phyloP scores from a whole-genome alignment of 2,113 vertebrate genomes.

The Psephotus haematonotus region DNA sequence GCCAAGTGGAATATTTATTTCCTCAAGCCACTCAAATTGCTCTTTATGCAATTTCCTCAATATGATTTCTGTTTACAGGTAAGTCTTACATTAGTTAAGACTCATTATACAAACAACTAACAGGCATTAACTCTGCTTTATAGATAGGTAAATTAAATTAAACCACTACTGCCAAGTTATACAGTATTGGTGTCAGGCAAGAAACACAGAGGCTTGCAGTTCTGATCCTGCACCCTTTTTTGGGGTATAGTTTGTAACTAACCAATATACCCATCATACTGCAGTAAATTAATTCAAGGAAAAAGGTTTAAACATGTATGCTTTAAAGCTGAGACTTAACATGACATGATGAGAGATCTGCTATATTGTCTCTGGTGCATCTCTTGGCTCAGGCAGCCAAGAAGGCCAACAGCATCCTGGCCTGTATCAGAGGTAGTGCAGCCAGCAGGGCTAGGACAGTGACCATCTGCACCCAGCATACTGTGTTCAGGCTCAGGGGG shows the following conservation, averaged over 20 bases:
- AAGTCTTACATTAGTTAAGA: background rate
- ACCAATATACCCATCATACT: background rate
- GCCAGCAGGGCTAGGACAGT: background rate
- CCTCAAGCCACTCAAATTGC: background rate
- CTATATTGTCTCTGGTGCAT: background rate
- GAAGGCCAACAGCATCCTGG: background rate
- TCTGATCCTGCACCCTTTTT: background rate
- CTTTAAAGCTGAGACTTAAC: background rate
- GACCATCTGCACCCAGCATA: background rate
- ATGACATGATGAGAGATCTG: background rate
- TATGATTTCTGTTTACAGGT: slow-evolving; percentile 3
- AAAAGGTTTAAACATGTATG: background rate
- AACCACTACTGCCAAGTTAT: background rate
- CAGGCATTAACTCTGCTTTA: background rate
- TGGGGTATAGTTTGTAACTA: background rate
- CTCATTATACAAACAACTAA: background rate
- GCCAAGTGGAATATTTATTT: slow-evolving; percentile 14
- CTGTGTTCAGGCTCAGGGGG: background rate
- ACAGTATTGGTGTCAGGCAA: background rate
- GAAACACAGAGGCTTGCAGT: background rate
- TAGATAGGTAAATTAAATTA: background rate
- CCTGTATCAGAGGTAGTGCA: background rate
- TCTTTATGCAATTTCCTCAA: background rate
- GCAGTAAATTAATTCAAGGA: background rate
- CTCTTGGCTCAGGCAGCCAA: background rate